Percentiles rank a stretch among this genome's conserved stretches.
These are phyloP conservation scores for Aphelenchoides besseyi DNA, from an alignment of 1,140 invertebrate species.

Conservation along the genomic window DNA sequence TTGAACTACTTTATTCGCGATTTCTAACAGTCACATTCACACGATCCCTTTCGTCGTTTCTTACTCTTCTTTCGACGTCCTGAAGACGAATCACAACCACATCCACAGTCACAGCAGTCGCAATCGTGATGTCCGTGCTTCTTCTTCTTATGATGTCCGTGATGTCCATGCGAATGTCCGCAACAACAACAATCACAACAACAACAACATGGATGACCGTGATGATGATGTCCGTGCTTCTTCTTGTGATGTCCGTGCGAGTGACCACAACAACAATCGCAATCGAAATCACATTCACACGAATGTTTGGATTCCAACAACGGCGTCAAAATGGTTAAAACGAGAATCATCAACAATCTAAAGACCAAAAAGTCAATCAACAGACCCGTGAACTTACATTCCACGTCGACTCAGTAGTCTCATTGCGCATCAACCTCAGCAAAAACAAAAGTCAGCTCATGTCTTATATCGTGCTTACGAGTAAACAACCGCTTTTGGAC, in stretches of 20 bases:
- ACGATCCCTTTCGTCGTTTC: not conserved
- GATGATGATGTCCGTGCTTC: not conserved
- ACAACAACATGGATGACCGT: not conserved
- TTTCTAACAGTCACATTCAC: not conserved
- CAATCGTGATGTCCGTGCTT: not conserved
- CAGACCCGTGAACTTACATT: not conserved
- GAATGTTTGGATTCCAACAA: not conserved
- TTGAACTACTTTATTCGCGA: too few relatives aligned
- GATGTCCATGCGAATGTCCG: not conserved
- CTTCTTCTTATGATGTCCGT: not conserved
- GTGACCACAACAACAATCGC: not conserved
- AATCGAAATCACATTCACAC: not conserved
- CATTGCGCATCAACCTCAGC: constrained; percentile 7
- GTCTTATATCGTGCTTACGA: too few relatives aligned
- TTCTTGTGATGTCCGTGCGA: not conserved
- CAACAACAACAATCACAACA: not conserved
- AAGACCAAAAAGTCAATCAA: too few relatives aligned
- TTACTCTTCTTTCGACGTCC: not conserved
- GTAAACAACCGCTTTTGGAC: too few relatives aligned
- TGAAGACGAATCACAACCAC: not conserved
- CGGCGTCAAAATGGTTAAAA: not conserved
- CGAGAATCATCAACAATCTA: not conserved
- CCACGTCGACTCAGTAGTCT: not conserved
- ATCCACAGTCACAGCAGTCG: not conserved
- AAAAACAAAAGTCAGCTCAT: too few relatives aligned